Evolutionary conservation across 2,888 invertebrate species (phyloP).

Genomic region (Empis livida): DNA sequence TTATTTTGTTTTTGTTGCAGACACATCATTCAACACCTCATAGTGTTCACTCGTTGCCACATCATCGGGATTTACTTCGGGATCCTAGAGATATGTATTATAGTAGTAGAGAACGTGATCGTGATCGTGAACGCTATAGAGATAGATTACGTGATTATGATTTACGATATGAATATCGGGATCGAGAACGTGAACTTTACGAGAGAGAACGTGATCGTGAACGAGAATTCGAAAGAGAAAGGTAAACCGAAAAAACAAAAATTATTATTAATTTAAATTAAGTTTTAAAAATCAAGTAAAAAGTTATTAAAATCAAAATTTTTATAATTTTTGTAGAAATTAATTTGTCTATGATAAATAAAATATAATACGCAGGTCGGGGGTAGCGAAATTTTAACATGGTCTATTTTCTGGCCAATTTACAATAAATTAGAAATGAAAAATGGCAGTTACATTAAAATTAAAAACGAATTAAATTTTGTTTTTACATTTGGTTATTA

Average conservation of each 20-base stretch:
- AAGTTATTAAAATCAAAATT: no score
- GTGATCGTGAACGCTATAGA: conserved; percentile 35
- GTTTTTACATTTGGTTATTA: no score
- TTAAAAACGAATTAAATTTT: no score
- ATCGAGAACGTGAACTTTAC: conserved; percentile 34
- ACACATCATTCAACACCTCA: conserved; percentile 39
- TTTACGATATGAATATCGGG: conserved; percentile 34
- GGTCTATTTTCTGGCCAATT: no score
- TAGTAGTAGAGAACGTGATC: conserved; percentile 36
- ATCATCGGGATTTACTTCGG: conserved; percentile 35
- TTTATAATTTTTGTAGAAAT: no score
- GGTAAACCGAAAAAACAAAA: conserved; percentile 17
- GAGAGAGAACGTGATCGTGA: conserved; percentile 35
- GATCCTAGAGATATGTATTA: conserved; percentile 37
- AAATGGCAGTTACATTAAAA: no score
- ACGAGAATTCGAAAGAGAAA: conserved; percentile 36
- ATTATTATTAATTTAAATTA: no score
- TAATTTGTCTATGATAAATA: no score
- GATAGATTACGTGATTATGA: conserved; percentile 35
- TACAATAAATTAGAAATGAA: no score
- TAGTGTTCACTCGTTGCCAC: conserved; percentile 39
- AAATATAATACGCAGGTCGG: no score
- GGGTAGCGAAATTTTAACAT: no score
- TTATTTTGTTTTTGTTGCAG: conserved; percentile 19
- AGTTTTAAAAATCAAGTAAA: no score